These are phyloP conservation scores for Cryptocephalus moraei DNA, from an alignment of 2,888 invertebrate species.

Conservation along the genomic window DNA sequence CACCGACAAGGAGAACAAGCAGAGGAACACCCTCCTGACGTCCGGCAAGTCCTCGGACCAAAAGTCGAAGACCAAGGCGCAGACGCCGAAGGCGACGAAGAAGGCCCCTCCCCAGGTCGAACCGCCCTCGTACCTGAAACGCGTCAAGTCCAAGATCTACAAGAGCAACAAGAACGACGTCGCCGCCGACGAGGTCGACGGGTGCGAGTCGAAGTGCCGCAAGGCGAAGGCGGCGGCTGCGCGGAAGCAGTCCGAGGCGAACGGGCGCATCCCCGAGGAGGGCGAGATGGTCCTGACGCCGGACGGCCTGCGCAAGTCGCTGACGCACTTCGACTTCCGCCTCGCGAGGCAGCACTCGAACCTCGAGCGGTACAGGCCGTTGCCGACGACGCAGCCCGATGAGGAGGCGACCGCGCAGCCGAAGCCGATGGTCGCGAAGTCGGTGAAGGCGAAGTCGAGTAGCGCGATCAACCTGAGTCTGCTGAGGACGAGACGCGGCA, in stretches of 20 bases:
- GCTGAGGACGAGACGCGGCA: slow-evolving; percentile 30
- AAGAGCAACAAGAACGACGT: slow-evolving; percentile 17
- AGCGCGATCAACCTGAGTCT: slow-evolving; percentile 38
- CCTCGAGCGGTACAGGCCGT: slow-evolving; percentile 30
- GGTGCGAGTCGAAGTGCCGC: slow-evolving; percentile 20
- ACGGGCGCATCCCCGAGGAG: slow-evolving; percentile 21
- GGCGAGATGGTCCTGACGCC: slow-evolving; percentile 18
- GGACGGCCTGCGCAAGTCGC: slow-evolving; percentile 17
- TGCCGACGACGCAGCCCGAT: slow-evolving; percentile 16
- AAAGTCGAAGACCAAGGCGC: slow-evolving; percentile 9
- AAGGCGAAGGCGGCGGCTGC: slow-evolving; percentile 18
- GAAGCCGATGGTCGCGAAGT: slow-evolving; percentile 24
- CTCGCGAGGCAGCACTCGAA: slow-evolving; percentile 36
- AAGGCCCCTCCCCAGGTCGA: slow-evolving; percentile 1
- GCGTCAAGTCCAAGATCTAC: slow-evolving; percentile 37
- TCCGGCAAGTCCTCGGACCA: slow-evolving; percentile 7
- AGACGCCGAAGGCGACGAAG: neutral
- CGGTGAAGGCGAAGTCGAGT: slow-evolving; percentile 37
- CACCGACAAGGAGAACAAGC: slow-evolving; percentile 18
- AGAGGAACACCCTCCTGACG: slow-evolving; percentile 17
- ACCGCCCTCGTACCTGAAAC: slow-evolving; percentile 30
- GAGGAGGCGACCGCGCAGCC: slow-evolving; percentile 21
- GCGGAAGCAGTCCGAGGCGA: slow-evolving; percentile 14
- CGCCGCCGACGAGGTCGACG: slow-evolving; percentile 23
- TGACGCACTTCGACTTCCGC: slow-evolving; percentile 30